Base-by-base conservation (phyloP, 2,797 vertebrate genomes). In the Coluber constrictor region DNA sequence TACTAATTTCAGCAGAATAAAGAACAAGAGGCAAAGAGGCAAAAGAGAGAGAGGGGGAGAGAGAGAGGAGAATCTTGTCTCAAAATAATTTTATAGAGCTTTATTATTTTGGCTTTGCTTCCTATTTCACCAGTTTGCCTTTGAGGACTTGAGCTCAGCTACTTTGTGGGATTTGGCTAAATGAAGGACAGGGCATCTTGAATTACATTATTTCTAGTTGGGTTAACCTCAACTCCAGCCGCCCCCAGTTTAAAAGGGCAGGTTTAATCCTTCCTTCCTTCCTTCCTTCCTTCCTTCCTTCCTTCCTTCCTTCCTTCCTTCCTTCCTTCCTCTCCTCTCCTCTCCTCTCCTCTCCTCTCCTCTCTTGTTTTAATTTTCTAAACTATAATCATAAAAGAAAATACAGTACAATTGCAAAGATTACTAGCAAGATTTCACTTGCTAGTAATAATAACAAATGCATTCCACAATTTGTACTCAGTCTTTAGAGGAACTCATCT, bases 391-490 rank as follows among this genome's bases (percentile, higher is more conserved):
- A 92, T 66, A 13, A 79, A 86, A 63, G 88, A 87, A 59, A 96
- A 93, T 9, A 16, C 32, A 1, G 0, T 90, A 95, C 57, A 86
- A 89, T 18, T 91, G 94, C 63, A 51, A 94, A 92, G 3, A 37
- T 37, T 37, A 37, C 37, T 37, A 37, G 37, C 37, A 37, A 89
- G 86, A 92, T 96, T 95, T 93, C 51, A 27, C 92, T 94, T 59
- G 91, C 93, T 87, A 51, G 6, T 51, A 63, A 93, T 94, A 96
- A 96, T 55, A 95, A 96, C 54, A 90, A 96, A 94, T 25, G 5
- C 27, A 37, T 32, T 47, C 74, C 92, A 95, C 95, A 96, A 95
- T 94, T 91, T 93, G 94, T 95, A 91, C 66, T 66, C 47, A 79
- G 56, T 0, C 93, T 90, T 90, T 20, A 1, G 94, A 94, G 92